Evolutionary conservation across 1,140 invertebrate genomes (phyloP).

Genomic region (Bombus breviceps): DNA sequence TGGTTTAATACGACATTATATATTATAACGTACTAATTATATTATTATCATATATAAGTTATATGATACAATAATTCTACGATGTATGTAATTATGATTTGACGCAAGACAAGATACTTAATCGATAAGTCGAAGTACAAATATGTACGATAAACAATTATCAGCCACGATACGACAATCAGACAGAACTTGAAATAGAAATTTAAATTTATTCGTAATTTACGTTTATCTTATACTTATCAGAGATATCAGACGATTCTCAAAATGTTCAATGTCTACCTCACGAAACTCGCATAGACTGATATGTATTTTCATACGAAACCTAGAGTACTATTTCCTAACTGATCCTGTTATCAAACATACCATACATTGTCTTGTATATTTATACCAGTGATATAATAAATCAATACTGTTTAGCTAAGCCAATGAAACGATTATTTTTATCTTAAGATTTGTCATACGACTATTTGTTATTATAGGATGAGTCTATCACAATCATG

Average conservation of each 20-base stretch:
- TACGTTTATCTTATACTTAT: background rate
- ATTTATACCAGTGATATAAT: conserved; percentile 38
- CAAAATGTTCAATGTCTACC: conserved; percentile 4
- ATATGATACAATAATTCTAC: background rate
- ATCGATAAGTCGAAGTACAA: background rate
- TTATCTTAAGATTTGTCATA: background rate
- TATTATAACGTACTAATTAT: background rate
- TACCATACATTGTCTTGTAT: conserved; percentile 15
- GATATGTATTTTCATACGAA: background rate
- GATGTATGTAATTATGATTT: background rate
- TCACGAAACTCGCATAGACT: background rate
- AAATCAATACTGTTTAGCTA: conserved; percentile 2
- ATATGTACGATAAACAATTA: background rate
- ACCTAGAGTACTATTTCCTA: no score
- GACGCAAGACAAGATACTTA: conserved; percentile 13
- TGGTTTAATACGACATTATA: background rate
- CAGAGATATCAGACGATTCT: background rate
- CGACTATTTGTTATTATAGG: background rate
- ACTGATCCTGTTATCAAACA: background rate
- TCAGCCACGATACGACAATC: background rate
- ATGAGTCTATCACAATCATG: background rate
- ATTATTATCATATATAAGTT: background rate
- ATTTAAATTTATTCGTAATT: background rate
- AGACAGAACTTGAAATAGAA: background rate
- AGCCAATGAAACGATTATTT: background rate